Conservation (phyloP, 1,140 invertebrate species). For the Holcopasites calliopsidis region DNA sequence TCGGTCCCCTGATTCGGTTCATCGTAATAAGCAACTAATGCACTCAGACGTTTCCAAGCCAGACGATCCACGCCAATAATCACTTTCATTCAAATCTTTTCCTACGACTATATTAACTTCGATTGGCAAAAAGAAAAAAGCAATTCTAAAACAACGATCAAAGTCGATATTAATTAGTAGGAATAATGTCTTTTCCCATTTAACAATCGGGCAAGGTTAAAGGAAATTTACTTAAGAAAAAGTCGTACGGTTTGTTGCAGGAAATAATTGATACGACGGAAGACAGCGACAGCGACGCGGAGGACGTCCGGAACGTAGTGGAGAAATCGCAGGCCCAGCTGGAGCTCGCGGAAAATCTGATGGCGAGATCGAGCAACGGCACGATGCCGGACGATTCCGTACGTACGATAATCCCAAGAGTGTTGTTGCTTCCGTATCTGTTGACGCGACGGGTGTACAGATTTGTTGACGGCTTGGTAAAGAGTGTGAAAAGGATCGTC, state of each 20-base stretch:
- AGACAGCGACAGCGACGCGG: constrained; percentile 77
- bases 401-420: constrained; percentile 67
- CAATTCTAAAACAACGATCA: too few species aligned
- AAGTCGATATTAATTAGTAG: too few species aligned
- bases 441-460: not conserved
- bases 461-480: fast-evolving
- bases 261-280: constrained; percentile 66
- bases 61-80: too few species aligned
- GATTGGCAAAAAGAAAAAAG: too few species aligned
- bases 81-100: too few species aligned
- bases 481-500: not conserved
- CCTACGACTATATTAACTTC: too few species aligned
- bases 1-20: not conserved
- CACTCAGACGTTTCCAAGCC: too few species aligned
- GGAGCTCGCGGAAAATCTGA: constrained; percentile 80
- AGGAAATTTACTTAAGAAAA: not conserved
- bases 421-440: not conserved
- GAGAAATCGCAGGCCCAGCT: constrained; percentile 81
- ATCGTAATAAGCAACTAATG: too few species aligned
- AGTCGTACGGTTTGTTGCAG: constrained; percentile 40
- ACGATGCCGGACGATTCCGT: constrained; percentile 77
- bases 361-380: constrained; percentile 78
- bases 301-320: constrained; percentile 82
- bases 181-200: too few species aligned
- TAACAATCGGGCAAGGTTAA: too few species aligned